These are phyloP conservation scores for Ptyas mucosa DNA, from an alignment of 2,113 vertebrate species.

Conservation along the genomic window DNA sequence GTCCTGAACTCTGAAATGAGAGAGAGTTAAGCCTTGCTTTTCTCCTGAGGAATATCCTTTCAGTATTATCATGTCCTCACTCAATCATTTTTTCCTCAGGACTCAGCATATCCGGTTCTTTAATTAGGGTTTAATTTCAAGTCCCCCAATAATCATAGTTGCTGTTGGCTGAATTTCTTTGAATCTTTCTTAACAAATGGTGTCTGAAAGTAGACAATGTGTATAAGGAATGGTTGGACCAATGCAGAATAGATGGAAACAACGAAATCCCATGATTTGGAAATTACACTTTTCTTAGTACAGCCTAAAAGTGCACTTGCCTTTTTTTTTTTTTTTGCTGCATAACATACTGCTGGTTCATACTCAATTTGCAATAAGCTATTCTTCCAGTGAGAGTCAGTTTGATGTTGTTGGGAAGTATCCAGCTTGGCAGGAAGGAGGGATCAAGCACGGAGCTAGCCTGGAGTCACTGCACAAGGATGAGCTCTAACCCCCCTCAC, in stretches of 20 bases:
- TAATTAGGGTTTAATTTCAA: background rate
- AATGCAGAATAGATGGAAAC: background rate
- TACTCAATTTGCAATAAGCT: background rate
- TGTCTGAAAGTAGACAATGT: background rate
- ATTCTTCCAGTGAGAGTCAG: background rate
- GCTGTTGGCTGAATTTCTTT: background rate
- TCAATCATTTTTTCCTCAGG: background rate
- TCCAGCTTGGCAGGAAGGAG: too few relatives aligned
- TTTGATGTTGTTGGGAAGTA: background rate
- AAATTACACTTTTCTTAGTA: background rate
- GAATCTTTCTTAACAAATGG: background rate
- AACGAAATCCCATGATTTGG: background rate
- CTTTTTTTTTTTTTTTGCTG: background rate
- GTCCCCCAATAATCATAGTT: background rate
- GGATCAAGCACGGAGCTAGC: too few relatives aligned
- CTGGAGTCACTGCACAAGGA: too few relatives aligned
- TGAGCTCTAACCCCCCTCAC: too few relatives aligned
- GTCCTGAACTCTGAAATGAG: background rate
- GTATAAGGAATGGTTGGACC: background rate
- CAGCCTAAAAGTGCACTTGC: background rate
- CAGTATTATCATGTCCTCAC: background rate
- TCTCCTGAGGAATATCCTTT: background rate
- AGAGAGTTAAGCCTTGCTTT: background rate
- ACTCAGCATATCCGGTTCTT: background rate
- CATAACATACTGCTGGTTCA: background rate